phyloP scores from a whole-genome alignment of 2,113 vertebrate genomes.

The Sinosuthora webbiana region DNA sequence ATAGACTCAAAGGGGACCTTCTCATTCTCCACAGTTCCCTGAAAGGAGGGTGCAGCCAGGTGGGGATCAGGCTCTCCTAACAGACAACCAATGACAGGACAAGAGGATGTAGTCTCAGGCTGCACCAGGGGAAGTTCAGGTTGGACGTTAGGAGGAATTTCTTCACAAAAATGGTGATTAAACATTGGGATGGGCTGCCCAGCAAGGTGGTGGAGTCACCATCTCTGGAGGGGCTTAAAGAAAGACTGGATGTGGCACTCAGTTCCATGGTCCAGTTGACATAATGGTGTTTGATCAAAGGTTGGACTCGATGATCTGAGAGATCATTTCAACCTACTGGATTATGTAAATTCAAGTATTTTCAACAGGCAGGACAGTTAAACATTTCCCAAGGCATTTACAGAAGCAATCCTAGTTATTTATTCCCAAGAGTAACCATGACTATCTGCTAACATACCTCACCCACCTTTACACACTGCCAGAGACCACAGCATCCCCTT shows the following conservation, averaged over 20 bases:
- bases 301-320: not conserved
- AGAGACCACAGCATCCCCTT: not conserved
- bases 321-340: not conserved
- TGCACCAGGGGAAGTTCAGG: not conserved
- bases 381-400: not conserved
- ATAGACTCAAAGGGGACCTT: not conserved
- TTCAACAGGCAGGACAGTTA: not conserved
- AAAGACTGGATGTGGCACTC: not conserved
- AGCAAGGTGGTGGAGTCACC: rapidly evolving
- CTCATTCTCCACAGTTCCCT: not conserved
- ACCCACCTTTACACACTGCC: not conserved
- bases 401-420: not conserved
- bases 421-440: not conserved
- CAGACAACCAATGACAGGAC: not conserved
- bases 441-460: slow-evolving; percentile 25
- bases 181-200: not conserved
- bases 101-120: not conserved
- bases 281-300: not conserved
- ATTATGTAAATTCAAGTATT: not conserved
- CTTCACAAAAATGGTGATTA: not conserved
- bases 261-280: not conserved
- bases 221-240: not conserved
- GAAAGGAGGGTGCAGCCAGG: not conserved
- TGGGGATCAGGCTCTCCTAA: not conserved
- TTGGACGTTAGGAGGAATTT: not conserved